A percentile compares a stretch with the other conserved stretches of the same genome.
Evolutionary conservation across 2,797 vertebrate species (phyloP).

Genomic region (Paguma larvata): DNA sequence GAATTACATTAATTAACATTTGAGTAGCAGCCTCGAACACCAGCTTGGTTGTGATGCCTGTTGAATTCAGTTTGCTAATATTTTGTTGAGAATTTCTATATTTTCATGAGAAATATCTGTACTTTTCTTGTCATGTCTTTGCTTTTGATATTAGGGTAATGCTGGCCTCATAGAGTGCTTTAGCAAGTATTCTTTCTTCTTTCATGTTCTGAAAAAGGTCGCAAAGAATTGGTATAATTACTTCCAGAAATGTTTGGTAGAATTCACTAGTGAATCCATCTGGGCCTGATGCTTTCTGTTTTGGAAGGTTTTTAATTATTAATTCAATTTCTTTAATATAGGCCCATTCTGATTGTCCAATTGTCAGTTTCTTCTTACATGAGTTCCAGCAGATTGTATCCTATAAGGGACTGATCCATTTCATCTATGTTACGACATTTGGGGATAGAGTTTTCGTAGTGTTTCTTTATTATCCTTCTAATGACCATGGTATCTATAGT

Average conservation of each 20-base stretch:
- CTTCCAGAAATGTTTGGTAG: not conserved
- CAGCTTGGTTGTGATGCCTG: not conserved
- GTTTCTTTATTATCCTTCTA: not conserved
- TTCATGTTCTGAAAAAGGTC: not conserved
- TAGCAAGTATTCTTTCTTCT: not conserved
- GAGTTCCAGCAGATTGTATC: not conserved
- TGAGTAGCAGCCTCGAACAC: not conserved
- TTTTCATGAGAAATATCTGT: not conserved
- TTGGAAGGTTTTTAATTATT: not conserved
- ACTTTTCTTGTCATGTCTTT: not conserved
- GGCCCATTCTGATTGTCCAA: not conserved
- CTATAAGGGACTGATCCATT: not conserved
- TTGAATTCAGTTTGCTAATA: not conserved
- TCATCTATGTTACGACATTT: not conserved
- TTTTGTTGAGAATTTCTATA: not conserved
- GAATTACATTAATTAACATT: not conserved
- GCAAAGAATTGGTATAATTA: not conserved
- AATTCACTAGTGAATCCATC: not conserved
- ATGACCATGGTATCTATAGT: not conserved
- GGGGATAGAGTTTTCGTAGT: not conserved
- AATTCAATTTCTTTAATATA: conserved; percentile 16
- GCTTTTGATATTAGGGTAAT: not conserved
- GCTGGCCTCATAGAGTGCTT: not conserved
- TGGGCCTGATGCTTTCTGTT: not conserved
- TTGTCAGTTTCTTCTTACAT: not conserved